Evolutionary conservation across 1,140 invertebrate species (phyloP).

Genomic region (Drosophila watanabei): DNA sequence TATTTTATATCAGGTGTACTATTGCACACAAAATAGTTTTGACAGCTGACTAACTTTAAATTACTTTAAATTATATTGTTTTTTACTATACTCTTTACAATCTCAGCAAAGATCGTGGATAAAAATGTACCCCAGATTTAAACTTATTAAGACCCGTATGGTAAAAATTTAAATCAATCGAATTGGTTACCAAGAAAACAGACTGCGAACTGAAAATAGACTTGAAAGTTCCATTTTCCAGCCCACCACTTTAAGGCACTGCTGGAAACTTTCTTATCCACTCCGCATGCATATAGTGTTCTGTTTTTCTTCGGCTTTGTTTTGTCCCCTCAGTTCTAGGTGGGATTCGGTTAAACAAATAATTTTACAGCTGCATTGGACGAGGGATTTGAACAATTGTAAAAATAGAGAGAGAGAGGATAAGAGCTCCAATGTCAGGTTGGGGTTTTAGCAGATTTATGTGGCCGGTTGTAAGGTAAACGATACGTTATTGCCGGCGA

Average conservation of each 20-base stretch:
- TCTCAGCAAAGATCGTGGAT: neutral
- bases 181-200: neutral
- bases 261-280: constrained; percentile 44
- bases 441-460: constrained; percentile 56
- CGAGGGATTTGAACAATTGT: constrained; percentile 13
- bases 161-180: constrained; percentile 2
- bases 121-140: neutral
- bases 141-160: neutral
- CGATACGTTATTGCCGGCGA: constrained; percentile 41
- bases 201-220: constrained; percentile 20
- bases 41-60: too few relatives aligned
- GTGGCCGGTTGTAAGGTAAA: constrained; percentile 56
- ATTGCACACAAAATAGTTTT: neutral
- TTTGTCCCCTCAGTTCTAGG: constrained; percentile 33
- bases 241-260: constrained; percentile 37
- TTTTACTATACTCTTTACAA: neutral
- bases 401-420: constrained; percentile 11
- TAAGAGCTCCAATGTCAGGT: constrained; percentile 41
- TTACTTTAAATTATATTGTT: neutral
- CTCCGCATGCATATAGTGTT: constrained; percentile 4
- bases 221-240: constrained; percentile 9
- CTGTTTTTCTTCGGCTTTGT: constrained; percentile 13
- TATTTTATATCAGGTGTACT: too few relatives aligned
- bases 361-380: constrained; percentile 61
- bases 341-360: constrained; percentile 59